phyloP scores from a whole-genome alignment of 2,797 vertebrate genomes.

The Sternotherus odoratus region DNA sequence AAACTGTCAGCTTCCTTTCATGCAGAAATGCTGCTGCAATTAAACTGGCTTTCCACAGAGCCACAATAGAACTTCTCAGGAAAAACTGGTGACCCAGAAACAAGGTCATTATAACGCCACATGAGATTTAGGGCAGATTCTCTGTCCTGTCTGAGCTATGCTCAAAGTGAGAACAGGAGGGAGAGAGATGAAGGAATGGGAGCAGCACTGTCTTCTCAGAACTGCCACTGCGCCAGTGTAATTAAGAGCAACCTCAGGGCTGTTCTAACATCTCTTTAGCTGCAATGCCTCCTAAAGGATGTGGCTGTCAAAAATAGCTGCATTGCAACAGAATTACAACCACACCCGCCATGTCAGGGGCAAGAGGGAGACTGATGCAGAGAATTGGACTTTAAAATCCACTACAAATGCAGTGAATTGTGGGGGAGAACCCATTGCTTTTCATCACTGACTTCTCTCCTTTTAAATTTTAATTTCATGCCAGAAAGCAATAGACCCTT shows the following conservation, averaged over 20 bases:
- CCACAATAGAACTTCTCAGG: not conserved
- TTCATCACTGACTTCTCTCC: not conserved
- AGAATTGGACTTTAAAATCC: conserved; percentile 16
- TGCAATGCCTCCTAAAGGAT: not conserved
- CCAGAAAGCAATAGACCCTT: not conserved
- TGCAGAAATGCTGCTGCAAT: not conserved
- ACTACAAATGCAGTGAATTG: not conserved
- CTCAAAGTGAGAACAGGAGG: rapidly evolving
- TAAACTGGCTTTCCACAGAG: not conserved
- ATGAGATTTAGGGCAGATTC: not conserved
- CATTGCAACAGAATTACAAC: not conserved
- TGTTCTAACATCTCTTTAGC: not conserved
- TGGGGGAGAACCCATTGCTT: not conserved
- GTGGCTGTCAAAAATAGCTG: not conserved
- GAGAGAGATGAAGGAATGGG: not conserved
- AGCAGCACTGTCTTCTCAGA: not conserved
- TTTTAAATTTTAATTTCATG: conserved; percentile 9
- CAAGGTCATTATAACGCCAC: not conserved
- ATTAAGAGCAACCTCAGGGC: not conserved
- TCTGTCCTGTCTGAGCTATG: not conserved
- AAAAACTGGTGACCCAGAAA: not conserved
- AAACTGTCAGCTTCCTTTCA: not conserved
- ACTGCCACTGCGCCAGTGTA: not conserved
- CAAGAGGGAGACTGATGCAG: not conserved
- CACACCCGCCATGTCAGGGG: not conserved